phyloP scores from a whole-genome alignment of 2,888 invertebrate species.

The Hypercompe scribonia region DNA sequence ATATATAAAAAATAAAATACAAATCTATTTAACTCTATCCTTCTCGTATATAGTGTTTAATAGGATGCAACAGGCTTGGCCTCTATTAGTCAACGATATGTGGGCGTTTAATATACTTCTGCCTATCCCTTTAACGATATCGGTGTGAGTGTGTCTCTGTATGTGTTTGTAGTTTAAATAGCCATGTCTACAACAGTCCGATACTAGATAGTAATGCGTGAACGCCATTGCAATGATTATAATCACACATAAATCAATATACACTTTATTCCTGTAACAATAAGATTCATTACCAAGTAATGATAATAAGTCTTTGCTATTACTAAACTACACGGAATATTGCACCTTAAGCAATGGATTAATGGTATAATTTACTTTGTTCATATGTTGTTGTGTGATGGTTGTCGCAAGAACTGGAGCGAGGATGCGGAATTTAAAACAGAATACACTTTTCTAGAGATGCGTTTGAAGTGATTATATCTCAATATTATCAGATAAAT shows the following conservation, averaged over 20 bases:
- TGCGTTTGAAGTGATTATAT: slow-evolving; percentile 1
- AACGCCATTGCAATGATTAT: slow-evolving; percentile 9
- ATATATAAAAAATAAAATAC: no score
- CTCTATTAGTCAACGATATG: no score
- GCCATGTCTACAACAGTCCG: slow-evolving; percentile 31
- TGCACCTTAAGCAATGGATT: neutral
- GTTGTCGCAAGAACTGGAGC: slow-evolving; percentile 58
- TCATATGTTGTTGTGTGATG: neutral
- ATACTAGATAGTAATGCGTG: slow-evolving; percentile 36
- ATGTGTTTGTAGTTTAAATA: slow-evolving; percentile 31
- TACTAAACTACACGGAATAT: slow-evolving; percentile 2
- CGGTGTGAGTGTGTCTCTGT: neutral
- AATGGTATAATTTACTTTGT: slow-evolving; percentile 6
- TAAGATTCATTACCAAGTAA: slow-evolving; percentile 7
- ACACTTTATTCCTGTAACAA: neutral
- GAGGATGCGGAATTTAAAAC: slow-evolving; percentile 41
- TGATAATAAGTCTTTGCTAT: neutral
- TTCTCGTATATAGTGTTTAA: no score
- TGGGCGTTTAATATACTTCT: neutral
- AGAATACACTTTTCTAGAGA: slow-evolving; percentile 27
- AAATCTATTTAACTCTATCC: no score
- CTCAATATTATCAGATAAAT: neutral
- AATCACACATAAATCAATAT: neutral
- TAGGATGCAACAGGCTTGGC: no score
- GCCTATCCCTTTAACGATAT: neutral